These are phyloP conservation scores for Pseudococcus jackbeardsleyi DNA, from an alignment of 2,888 invertebrate species.

Conservation along the genomic window DNA sequence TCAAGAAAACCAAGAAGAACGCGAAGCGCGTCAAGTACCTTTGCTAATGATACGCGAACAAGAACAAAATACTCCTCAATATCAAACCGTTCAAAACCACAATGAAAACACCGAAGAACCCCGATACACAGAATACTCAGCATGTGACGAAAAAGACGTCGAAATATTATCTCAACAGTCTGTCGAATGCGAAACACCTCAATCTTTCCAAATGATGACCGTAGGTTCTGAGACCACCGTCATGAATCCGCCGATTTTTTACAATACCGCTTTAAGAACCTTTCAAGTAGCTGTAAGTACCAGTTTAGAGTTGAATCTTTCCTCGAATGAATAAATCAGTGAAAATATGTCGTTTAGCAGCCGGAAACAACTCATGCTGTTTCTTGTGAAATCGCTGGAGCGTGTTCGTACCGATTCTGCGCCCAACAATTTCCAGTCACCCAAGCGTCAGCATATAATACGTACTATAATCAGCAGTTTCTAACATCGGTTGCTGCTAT, in stretches of 20 bases:
- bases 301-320: not conserved
- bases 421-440: conserved; percentile 61
- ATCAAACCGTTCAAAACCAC: conserved; percentile 48
- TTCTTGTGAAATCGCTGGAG: conserved; percentile 58
- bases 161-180: conserved; percentile 11
- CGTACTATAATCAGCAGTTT: conserved; percentile 60
- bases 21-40: not conserved
- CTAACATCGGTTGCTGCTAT: conserved; percentile 55
- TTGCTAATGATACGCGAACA: conserved; percentile 58
- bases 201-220: conserved; percentile 53
- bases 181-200: conserved; percentile 40
- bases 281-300: conserved; percentile 54
- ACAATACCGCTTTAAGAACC: conserved; percentile 55
- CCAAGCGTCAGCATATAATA: conserved; percentile 50
- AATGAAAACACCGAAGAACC: conserved; percentile 22
- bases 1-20: conserved; percentile 49
- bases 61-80: conserved; percentile 54
- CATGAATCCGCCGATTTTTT: conserved; percentile 55
- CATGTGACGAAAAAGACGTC: conserved; percentile 42
- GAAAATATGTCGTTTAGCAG: not conserved
- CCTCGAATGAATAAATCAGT: not conserved
- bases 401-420: conserved; percentile 61
- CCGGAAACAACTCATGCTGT: conserved; percentile 31
- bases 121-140: conserved; percentile 49
- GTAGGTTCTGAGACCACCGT: conserved; percentile 30